phyloP scores from a whole-genome alignment of 2,113 vertebrate genomes.

The Fulica atra region DNA sequence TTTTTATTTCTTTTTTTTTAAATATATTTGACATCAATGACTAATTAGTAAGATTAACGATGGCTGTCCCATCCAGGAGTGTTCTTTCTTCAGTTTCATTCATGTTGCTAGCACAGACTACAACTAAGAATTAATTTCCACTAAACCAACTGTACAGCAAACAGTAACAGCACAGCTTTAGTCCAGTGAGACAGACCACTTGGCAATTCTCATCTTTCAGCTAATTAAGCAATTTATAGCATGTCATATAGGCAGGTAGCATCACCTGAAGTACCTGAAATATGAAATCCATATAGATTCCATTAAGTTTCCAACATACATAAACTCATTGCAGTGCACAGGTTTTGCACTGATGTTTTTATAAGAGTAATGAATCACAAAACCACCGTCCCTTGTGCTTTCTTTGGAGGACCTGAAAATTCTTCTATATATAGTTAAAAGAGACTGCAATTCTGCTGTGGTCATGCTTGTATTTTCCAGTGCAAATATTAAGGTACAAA shows the following conservation, averaged over 20 bases:
- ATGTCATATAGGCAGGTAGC: not conserved
- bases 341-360: not conserved
- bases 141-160: not conserved
- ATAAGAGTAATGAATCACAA: not conserved
- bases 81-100: not conserved
- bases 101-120: not conserved
- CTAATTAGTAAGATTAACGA: conserved; percentile 36
- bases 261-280: not conserved
- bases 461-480: not conserved
- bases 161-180: not conserved
- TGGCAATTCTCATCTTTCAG: not conserved
- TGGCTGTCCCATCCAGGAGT: not conserved
- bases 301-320: not conserved
- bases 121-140: not conserved
- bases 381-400: not conserved
- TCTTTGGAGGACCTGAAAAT: not conserved
- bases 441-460: not conserved
- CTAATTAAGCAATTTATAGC: conserved; percentile 1
- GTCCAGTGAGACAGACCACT: not conserved
- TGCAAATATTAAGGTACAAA: not conserved
- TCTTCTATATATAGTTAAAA: not conserved
- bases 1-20: not conserved
- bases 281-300: not conserved
- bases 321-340: not conserved
- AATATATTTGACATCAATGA: not conserved